Base-by-base conservation (phyloP, 2,888 invertebrate genomes). In the Agriotes lineatus region DNA sequence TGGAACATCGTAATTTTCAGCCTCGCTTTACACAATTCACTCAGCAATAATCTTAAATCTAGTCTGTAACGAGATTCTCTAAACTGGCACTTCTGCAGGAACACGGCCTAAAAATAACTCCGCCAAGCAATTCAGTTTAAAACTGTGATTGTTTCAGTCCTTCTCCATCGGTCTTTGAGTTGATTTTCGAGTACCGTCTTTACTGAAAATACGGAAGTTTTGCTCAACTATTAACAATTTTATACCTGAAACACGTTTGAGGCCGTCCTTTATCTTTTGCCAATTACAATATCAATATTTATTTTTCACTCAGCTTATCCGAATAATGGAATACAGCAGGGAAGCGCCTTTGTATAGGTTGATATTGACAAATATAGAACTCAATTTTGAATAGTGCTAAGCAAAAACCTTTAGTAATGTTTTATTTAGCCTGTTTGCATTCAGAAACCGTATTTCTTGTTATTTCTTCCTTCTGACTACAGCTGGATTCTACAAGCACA, bases 281-380 rank as follows among this genome's bases (percentile, higher is more conserved):
- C 22, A 25, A 48, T 48, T 48, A 48, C 48, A 48, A 48, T 48
- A 22, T 48, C 48, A 48, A 48, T 48, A 22, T 48, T 48, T 48
- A 48, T 48, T 48, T 48, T 48, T 48, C 22, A 22, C 48, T 48
- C 48, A 22, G 48, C 48, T 48, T 22, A 48, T 48, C 48, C 48
- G 48, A 48, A 48, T 48, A 48, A 48, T 48, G 48, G 48, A 25
- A 22, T 22, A 22, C 25, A 48, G 48, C 48, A 48, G 48, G 48
- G 20, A 22, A 20, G 48, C 20, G 48, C 48, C 22, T 48, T 48
- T 48, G 22, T 48, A 48, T 48, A 25, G 48, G 12, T 20, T 25
- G 48, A 48, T 48, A 48, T 48, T 48, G 48, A 14, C 48, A 48
- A 48, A 48, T 19, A 25, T 48, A 19, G 48, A 48, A 48, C 48